Conservation (phyloP, 2,888 invertebrate species). For the Campopleginae sp. region DNA sequence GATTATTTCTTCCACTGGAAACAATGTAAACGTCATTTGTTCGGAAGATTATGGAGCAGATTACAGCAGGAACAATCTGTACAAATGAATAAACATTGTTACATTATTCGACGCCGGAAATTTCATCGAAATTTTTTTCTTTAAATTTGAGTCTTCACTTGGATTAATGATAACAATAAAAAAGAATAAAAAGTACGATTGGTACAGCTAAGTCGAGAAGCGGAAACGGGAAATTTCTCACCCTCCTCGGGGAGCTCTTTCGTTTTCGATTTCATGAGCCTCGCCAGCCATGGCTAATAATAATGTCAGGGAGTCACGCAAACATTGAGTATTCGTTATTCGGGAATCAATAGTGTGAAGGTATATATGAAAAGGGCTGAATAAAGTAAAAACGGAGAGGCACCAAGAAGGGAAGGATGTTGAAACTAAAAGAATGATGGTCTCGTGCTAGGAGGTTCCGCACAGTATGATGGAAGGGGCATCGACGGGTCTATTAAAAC, state of each 20-base stretch:
- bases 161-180: background rate
- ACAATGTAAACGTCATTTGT: slow-evolving; percentile 2
- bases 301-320: slow-evolving; percentile 14
- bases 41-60: background rate
- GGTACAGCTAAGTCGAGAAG: background rate
- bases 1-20: background rate
- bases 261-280: background rate
- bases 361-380: slow-evolving; percentile 38
- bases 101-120: no score
- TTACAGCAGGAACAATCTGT: background rate
- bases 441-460: slow-evolving; percentile 6
- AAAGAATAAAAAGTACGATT: background rate
- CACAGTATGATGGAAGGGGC: background rate
- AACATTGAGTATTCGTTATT: slow-evolving; percentile 2
- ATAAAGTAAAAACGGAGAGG: slow-evolving; percentile 29
- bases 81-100: background rate
- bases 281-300: slow-evolving; percentile 16
- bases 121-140: background rate
- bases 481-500: slow-evolving; percentile 61
- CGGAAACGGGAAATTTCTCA: background rate
- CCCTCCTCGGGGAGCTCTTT: background rate
- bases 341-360: slow-evolving; percentile 6
- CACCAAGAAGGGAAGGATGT: slow-evolving; percentile 26
- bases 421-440: slow-evolving; percentile 48
- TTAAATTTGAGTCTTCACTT: background rate